Base-by-base conservation (phyloP, 2,888 invertebrate species). In the Parapristionchus giblindavisi region DNA sequence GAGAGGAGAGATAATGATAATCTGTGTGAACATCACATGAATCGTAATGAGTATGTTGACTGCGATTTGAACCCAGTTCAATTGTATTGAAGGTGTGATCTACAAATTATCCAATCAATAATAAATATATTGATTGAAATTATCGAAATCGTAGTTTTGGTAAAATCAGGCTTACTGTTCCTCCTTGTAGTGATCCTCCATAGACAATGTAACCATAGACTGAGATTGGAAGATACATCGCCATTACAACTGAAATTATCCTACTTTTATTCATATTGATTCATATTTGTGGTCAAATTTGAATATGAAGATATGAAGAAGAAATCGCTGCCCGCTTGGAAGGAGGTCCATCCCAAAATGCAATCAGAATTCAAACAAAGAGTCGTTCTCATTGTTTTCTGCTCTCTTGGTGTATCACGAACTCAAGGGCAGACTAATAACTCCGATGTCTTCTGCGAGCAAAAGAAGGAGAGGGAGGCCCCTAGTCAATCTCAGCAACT, bases 41-140 rank as follows among this genome's bases (percentile, higher is more conserved):
- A 79, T 75, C 29, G 82, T 82, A 29, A 82, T 81, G 21, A 82
- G 76, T 11, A 82, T 76, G 61, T 82, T 82, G 56, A 81, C 77
- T 17, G 79, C 75, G 29, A 77, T 78, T n/a, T 78, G 77, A 0
- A 80, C 77, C 82, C 82, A 82, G 14, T 61, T 77, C 6, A 79
- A 29, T 72, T 82, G 79, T 6, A 76, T 3, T 21, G 68, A 70
- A 1, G 38, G 40, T 21, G 38, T 70, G 24, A 70, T 54, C 68
- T 70, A 27, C 2, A 65, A 40, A 2, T 24, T 27, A 27, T 3
- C 29, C 29, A 27, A 56, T 21, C 6, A 58, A 5, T 36, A 34
- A 34, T 34, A 58, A 58, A 43, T 43, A 43, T 43, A 43, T 43
- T 8, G 11, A 14, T 14, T 43, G 43, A 43, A 24, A 54, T 54